A percentile compares a stretch with the other conserved stretches of the same genome.
phyloP scores from a whole-genome alignment of 2,888 invertebrate genomes.

The Andrena minutula region DNA sequence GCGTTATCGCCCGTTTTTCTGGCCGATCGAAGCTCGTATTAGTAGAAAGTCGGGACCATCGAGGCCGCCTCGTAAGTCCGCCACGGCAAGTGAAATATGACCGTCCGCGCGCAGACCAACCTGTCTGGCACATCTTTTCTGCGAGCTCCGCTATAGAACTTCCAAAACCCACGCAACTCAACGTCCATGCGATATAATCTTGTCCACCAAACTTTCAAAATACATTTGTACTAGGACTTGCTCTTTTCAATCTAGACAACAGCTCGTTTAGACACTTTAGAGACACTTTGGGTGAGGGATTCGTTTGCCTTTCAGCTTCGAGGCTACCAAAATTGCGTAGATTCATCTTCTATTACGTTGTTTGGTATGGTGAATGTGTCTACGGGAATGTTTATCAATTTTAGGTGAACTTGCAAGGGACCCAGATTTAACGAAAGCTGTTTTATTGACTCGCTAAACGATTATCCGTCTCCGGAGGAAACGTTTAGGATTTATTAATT shows the following conservation, averaged over 20 bases:
- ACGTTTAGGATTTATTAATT: slow-evolving; percentile 60
- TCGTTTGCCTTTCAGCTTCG: too few relatives aligned
- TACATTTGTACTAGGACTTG: not conserved
- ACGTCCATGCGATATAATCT: not conserved
- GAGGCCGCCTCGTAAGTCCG: slow-evolving; percentile 40
- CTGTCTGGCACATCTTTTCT: slow-evolving; percentile 24
- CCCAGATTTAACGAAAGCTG: not conserved
- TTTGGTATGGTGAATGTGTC: too few relatives aligned
- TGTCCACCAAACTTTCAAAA: too few relatives aligned
- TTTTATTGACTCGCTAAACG: slow-evolving; percentile 1
- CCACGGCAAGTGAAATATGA: slow-evolving; percentile 53
- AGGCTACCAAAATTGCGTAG: too few relatives aligned
- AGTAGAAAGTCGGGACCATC: slow-evolving; percentile 50
- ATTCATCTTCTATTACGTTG: too few relatives aligned
- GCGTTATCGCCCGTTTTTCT: slow-evolving; percentile 49
- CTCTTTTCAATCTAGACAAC: not conserved
- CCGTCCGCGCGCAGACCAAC: slow-evolving; percentile 21
- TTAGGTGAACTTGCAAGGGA: not conserved
- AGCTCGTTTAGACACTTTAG: too few relatives aligned
- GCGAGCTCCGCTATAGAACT: not conserved
- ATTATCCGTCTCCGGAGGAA: slow-evolving; percentile 32
- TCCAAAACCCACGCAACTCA: slow-evolving; percentile 13
- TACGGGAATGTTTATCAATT: not conserved
- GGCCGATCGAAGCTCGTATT: slow-evolving; percentile 47
- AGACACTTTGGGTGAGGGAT: too few relatives aligned